phyloP scores from a whole-genome alignment of 2,113 vertebrate genomes.

The Myiozetetes cayanensis region DNA sequence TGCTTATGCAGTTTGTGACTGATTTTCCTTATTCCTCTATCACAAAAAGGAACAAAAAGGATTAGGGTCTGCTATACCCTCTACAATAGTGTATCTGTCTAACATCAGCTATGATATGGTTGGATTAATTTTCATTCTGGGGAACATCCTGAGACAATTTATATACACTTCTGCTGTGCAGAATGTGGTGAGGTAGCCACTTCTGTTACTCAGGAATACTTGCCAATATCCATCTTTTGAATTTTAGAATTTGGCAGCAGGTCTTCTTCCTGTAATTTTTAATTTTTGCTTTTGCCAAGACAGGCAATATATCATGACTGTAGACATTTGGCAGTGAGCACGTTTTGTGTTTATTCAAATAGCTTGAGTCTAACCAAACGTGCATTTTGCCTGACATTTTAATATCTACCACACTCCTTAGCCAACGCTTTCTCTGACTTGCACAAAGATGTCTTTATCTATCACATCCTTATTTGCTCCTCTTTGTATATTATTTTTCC shows the following conservation, averaged over 20 bases:
- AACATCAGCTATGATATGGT: background rate
- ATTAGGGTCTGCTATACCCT: background rate
- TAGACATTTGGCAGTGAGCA: background rate
- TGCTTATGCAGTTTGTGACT: background rate
- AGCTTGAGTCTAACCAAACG: background rate
- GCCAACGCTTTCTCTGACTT: background rate
- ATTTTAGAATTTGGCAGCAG: background rate
- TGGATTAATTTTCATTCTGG: background rate
- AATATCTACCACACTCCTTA: background rate
- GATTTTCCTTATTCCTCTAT: background rate
- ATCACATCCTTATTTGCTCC: background rate
- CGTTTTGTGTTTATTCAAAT: background rate
- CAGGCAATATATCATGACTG: background rate
- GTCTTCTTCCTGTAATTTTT: background rate
- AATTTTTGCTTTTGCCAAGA: slow-evolving; percentile 2
- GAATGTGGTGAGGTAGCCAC: background rate
- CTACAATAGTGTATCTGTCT: background rate
- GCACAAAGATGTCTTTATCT: background rate
- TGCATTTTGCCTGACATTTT: background rate
- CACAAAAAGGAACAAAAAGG: background rate
- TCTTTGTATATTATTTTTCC: background rate
- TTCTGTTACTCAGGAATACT: background rate
- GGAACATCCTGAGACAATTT: background rate
- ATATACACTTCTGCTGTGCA: background rate
- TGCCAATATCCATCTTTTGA: background rate